These are phyloP conservation scores for Leptopterna dolabrata DNA, from an alignment of 2,888 invertebrate genomes.

Conservation along the genomic window DNA sequence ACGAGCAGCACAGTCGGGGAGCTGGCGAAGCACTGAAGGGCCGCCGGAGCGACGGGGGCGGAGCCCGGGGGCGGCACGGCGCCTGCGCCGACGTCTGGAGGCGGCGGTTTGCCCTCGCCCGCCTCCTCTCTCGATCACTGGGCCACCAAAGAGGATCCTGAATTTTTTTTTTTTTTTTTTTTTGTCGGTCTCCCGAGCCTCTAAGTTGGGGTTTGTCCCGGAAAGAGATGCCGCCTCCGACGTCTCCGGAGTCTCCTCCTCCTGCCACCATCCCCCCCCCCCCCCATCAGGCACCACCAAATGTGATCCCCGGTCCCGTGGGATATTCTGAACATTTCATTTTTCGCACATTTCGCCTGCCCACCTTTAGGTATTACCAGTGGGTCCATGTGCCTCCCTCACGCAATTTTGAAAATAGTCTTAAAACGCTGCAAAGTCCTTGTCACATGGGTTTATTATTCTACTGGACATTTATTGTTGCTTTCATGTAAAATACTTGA, in stretches of 20 bases:
- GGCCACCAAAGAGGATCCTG: background rate
- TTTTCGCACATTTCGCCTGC: no score
- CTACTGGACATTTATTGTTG: no score
- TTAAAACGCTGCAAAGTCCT: no score
- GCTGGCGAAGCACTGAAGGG: conserved; percentile 28
- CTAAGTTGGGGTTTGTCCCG: background rate
- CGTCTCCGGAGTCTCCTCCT: background rate
- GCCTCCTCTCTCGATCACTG: conserved; percentile 1
- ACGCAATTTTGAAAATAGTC: no score
- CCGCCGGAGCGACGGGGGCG: conserved; percentile 26
- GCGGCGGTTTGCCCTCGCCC: background rate
- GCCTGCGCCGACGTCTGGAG: conserved; percentile 2
- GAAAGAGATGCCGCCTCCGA: background rate
- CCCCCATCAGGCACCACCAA: no score
- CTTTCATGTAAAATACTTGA: no score
- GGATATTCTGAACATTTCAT: no score
- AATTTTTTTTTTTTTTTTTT: background rate
- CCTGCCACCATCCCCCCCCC: no score
- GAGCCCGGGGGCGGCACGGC: conserved; percentile 44
- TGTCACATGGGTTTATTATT: no score
- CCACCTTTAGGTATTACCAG: no score
- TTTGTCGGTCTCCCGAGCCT: background rate
- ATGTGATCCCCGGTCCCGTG: no score
- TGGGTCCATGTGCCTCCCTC: no score
- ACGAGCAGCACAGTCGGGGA: conserved; percentile 13